Conservation (phyloP, 2,797 vertebrate species). For the Pachyuromys duprasi region DNA sequence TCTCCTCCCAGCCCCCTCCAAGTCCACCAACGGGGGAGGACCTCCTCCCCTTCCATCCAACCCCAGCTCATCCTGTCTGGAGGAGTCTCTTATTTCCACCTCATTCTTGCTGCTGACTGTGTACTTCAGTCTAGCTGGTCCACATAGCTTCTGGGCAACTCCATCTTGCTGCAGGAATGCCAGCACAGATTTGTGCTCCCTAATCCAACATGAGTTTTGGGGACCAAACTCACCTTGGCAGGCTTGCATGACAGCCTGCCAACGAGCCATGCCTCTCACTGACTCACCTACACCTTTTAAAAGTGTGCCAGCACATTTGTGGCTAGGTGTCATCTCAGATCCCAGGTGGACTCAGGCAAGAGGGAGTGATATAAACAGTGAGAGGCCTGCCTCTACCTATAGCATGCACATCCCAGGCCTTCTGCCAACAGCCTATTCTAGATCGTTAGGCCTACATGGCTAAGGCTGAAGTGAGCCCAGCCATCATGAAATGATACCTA, state of each 20-base stretch:
- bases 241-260: neutral
- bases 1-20: no score
- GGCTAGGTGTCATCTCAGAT: neutral
- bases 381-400: neutral
- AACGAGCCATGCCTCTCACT: no score
- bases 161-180: neutral
- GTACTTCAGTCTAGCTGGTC: neutral
- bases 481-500: neutral
- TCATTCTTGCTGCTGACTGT: neutral
- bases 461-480: neutral
- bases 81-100: no score
- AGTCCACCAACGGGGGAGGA: no score
- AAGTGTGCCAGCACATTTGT: neutral
- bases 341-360: neutral
- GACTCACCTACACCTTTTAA: slow-evolving; percentile 9
- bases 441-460: neutral
- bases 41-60: no score
- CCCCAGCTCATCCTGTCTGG: no score
- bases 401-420: neutral
- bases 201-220: neutral
- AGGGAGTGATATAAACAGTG: neutral
- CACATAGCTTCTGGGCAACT: no score
- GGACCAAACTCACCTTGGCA: neutral
- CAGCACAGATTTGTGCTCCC: neutral
- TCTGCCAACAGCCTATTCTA: neutral